Evolutionary conservation across 2,113 vertebrate genomes (phyloP).

Genomic region (Columba janthina): DNA sequence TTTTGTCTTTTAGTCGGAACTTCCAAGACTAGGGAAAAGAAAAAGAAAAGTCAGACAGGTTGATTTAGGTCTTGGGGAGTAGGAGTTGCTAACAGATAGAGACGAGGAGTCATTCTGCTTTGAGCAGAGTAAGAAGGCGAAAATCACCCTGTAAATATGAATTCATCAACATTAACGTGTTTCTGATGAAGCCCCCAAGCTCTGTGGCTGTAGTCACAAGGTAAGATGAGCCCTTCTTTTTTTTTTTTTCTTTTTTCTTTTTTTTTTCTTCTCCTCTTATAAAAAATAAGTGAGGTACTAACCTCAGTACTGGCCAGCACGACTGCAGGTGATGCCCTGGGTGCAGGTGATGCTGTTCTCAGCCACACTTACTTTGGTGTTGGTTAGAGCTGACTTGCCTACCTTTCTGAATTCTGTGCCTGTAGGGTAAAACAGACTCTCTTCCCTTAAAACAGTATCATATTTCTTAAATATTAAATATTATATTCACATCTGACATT

Average conservation of each 20-base stretch:
- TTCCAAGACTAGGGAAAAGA: background rate
- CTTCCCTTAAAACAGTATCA: background rate
- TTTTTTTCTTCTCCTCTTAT: background rate
- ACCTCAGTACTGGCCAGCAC: background rate
- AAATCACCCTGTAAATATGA: background rate
- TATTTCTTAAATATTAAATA: background rate
- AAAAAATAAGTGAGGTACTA: background rate
- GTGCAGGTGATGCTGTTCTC: background rate
- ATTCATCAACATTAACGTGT: background rate
- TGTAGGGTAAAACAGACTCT: background rate
- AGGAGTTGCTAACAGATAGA: background rate
- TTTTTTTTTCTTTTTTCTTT: background rate
- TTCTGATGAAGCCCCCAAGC: background rate
- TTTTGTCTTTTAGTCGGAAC: constrained; percentile 35
- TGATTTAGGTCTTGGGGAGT: constrained; percentile 1
- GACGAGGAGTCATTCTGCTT: background rate
- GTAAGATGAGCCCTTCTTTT: background rate
- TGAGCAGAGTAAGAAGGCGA: background rate
- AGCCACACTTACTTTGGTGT: background rate
- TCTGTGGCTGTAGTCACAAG: background rate
- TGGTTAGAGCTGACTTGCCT: background rate
- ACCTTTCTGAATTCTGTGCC: background rate
- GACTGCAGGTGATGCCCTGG: background rate
- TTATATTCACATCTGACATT: background rate
- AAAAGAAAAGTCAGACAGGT: background rate